These are phyloP conservation scores for Phoebastria nigripes DNA, from an alignment of 2,797 vertebrate genomes.

Conservation along the genomic window DNA sequence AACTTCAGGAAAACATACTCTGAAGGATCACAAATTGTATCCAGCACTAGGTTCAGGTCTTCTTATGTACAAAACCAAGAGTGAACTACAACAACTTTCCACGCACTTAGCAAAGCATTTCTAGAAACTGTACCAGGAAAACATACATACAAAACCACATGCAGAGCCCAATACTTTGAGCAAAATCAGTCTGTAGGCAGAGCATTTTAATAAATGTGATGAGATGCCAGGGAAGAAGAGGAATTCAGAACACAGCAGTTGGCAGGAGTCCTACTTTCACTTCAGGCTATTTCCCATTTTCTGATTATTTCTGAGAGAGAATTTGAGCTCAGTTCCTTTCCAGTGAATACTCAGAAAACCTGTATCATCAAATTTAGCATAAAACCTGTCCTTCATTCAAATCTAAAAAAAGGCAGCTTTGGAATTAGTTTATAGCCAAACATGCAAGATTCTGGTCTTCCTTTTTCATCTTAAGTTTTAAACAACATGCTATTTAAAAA, in stretches of 20 bases:
- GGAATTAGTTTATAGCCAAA: not conserved
- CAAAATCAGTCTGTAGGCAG: not conserved
- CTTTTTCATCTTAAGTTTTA: not conserved
- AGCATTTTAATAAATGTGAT: not conserved
- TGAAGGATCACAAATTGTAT: not conserved
- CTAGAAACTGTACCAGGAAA: not conserved
- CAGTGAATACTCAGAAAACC: not conserved
- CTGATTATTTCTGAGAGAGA: not conserved
- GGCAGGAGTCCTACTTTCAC: not conserved
- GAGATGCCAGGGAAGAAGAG: not conserved
- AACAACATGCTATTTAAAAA: not conserved
- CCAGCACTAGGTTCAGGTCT: not conserved
- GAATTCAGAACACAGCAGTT: not conserved
- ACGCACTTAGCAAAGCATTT: not conserved
- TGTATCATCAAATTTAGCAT: not conserved
- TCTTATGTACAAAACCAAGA: not conserved
- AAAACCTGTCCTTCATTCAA: not conserved
- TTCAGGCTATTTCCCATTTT: conserved; percentile 1
- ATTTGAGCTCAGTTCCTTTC: not conserved
- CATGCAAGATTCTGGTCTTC: not conserved
- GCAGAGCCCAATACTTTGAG: not conserved
- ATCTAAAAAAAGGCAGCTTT: not conserved
- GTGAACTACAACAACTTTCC: not conserved
- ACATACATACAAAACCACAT: not conserved
- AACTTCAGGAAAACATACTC: not conserved